These are phyloP conservation scores for Cabera pusaria DNA, from an alignment of 2,888 invertebrate genomes.

Conservation along the genomic window DNA sequence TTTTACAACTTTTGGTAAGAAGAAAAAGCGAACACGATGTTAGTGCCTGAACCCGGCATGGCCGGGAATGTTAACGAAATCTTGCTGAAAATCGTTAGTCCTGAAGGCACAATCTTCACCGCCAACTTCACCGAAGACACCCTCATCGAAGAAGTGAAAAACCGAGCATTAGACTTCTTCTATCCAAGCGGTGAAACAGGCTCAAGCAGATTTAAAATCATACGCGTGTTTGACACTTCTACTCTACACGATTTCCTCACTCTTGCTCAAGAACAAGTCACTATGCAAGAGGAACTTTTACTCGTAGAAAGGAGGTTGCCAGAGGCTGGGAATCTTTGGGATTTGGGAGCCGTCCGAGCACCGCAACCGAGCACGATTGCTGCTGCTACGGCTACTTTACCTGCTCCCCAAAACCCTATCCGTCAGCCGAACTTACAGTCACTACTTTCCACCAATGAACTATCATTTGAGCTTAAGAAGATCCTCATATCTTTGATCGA, in stretches of 20 bases:
- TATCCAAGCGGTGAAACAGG: constrained; percentile 68
- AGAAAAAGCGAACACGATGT: constrained; percentile 40
- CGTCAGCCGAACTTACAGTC: constrained; percentile 72
- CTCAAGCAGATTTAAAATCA: constrained; percentile 62
- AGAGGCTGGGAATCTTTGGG: constrained; percentile 69
- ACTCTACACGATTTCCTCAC: constrained; percentile 71
- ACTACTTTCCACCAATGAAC: constrained; percentile 68
- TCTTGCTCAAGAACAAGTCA: constrained; percentile 62
- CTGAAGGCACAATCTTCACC: constrained; percentile 64
- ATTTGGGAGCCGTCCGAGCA: constrained; percentile 67
- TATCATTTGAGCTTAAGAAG: constrained; percentile 66
- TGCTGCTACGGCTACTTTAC: constrained; percentile 68
- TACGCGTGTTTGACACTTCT: constrained; percentile 61
- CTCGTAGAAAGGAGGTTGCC: constrained; percentile 64
- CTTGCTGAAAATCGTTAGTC: constrained; percentile 64
- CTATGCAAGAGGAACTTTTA: constrained; percentile 63
- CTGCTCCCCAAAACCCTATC: constrained; percentile 51
- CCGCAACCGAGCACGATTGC: constrained; percentile 66
- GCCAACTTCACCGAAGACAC: constrained; percentile 65
- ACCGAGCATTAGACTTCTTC: constrained; percentile 64
- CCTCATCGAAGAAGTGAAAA: constrained; percentile 69
- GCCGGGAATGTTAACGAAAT: constrained; percentile 49
- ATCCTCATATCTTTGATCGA: constrained; percentile 73
- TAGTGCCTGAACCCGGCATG: constrained; percentile 60
- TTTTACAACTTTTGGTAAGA: too few species aligned